These are phyloP conservation scores for Gephyroberyx darwinii DNA, from an alignment of 2,797 vertebrate species.

Conservation along the genomic window DNA sequence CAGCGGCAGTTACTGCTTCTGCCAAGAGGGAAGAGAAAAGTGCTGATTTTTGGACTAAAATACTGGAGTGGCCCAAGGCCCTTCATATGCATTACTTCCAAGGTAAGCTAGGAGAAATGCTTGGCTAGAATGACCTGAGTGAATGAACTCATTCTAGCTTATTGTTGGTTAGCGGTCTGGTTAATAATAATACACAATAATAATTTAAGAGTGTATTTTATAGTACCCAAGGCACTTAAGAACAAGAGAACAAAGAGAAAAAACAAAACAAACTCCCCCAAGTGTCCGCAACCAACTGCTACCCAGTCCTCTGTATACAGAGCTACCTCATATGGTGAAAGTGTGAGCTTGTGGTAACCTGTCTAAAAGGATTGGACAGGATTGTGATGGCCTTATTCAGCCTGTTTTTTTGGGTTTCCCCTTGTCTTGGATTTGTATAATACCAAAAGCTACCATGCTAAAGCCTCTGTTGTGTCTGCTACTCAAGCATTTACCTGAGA, in stretches of 20 bases:
- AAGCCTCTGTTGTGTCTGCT: not conserved
- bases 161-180: not conserved
- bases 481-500: not conserved
- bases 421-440: conserved; percentile 11
- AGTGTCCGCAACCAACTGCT: not conserved
- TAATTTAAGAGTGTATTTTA: too few relatives aligned
- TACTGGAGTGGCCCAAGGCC: conserved; percentile 77
- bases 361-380: not conserved
- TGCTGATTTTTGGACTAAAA: conserved; percentile 77
- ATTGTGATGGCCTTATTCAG: not conserved
- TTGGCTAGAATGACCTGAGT: conserved; percentile 8
- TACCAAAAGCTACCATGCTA: too few relatives aligned
- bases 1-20: conserved; percentile 60
- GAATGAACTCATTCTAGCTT: conserved; percentile 12
- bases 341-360: not conserved
- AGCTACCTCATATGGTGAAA: not conserved
- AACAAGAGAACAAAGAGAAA: too few relatives aligned
- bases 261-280: too few relatives aligned
- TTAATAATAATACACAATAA: not conserved
- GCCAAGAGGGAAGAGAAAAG: conserved; percentile 68
- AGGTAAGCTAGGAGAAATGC: conserved; percentile 72
- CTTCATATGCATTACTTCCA: conserved; percentile 73
- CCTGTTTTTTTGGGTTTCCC: not conserved
- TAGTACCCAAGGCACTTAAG: too few relatives aligned
- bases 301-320: conserved; percentile 3